phyloP scores from a whole-genome alignment of 2,113 vertebrate genomes.

The Phaethornis superciliosus region DNA sequence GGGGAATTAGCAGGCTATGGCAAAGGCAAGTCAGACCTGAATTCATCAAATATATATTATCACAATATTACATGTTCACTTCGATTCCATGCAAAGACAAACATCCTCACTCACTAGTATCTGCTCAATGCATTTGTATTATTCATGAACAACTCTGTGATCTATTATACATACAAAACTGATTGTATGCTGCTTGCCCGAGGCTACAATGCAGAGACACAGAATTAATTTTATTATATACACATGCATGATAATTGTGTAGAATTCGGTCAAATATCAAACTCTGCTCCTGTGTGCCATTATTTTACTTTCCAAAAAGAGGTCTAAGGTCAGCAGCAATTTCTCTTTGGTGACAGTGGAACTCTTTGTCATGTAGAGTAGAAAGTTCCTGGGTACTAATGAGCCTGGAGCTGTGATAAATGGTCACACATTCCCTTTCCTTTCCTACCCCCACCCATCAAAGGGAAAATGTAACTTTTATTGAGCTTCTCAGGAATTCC shows the following conservation, averaged over 20 bases:
- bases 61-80: constrained; percentile 99
- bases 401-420: constrained; percentile 64
- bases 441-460: constrained; percentile 41
- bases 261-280: constrained; percentile 93
- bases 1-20: constrained; percentile 99
- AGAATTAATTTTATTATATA: constrained; percentile 99
- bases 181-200: constrained; percentile 92
- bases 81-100: constrained; percentile 99
- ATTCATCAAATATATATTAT: constrained; percentile 99
- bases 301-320: constrained; percentile 75
- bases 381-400: constrained; percentile 74
- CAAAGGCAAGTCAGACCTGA: constrained; percentile 97
- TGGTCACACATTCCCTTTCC: constrained; percentile 16
- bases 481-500: constrained; percentile 36
- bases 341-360: constrained; percentile 74
- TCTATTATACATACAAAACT: constrained; percentile 99
- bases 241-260: constrained; percentile 99
- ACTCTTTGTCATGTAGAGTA: constrained; percentile 76
- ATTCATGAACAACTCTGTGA: constrained; percentile 99
- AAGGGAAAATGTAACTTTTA: constrained; percentile 59
- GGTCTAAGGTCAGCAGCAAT: constrained; percentile 75
- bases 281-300: constrained; percentile 77
- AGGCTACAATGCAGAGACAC: constrained; percentile 92
- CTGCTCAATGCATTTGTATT: constrained; percentile 95
- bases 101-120: constrained; percentile 93